Conservation (phyloP, 2,113 vertebrate genomes). For the Osmerus eperlanus region DNA sequence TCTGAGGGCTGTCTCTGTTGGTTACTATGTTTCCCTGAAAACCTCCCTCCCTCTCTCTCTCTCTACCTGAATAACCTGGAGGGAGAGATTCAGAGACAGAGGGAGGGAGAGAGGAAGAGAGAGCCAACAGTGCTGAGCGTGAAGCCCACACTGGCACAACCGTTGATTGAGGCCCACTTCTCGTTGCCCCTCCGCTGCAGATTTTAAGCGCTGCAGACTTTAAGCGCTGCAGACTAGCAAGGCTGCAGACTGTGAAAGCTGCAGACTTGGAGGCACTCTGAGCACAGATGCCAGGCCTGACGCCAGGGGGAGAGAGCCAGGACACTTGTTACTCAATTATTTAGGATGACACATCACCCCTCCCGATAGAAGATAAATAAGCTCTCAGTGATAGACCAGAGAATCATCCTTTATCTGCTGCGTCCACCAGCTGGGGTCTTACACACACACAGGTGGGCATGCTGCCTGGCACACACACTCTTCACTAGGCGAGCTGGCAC, state of each 20-base stretch:
- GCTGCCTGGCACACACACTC: not conserved
- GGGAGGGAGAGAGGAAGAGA: constrained; percentile 29
- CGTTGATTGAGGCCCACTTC: too few relatives aligned
- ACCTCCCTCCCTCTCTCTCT: constrained; percentile 13
- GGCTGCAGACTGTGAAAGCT: constrained; percentile 34
- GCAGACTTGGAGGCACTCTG: constrained; percentile 24
- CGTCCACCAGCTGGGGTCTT: constrained; percentile 58
- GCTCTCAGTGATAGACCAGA: constrained; percentile 64
- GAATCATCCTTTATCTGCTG: constrained; percentile 70
- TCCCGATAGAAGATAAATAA: constrained; percentile 65
- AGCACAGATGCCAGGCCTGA: constrained; percentile 61
- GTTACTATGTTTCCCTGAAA: constrained; percentile 46
- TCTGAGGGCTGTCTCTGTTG: constrained; percentile 38
- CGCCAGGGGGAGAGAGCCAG: constrained; percentile 52
- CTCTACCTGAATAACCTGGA: constrained; percentile 32
- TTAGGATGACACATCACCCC: constrained; percentile 72
- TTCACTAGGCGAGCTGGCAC: constrained; percentile 9
- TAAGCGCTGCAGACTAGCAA: constrained; percentile 37
- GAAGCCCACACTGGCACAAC: not conserved
- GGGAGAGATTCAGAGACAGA: constrained; percentile 50
- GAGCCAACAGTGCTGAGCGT: constrained; percentile 15
- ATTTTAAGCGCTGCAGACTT: constrained; percentile 15
- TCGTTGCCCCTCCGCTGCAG: not conserved
- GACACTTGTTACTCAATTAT: constrained; percentile 78
- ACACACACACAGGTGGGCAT: constrained; percentile 6